phyloP scores from a whole-genome alignment of 2,113 vertebrate species.

The Sinocyclocheilus rhinocerous region DNA sequence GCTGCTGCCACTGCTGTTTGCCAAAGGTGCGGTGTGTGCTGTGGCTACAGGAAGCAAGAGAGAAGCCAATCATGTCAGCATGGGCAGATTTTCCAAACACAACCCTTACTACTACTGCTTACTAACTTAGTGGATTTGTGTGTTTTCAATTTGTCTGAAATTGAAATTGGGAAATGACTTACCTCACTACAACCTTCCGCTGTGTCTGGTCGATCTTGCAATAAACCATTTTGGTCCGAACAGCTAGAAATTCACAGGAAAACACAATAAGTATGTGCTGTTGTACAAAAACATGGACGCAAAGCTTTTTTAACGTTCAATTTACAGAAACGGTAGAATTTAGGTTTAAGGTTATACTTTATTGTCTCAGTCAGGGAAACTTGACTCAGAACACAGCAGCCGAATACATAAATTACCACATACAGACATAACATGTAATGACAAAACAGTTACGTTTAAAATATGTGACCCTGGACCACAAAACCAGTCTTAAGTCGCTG shows the following conservation, averaged over 20 bases:
- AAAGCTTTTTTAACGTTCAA: neutral
- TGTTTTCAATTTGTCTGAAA: neutral
- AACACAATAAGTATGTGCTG: neutral
- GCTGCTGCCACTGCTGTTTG: conserved; percentile 98
- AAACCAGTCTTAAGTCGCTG: no score
- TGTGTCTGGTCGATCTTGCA: conserved; percentile 99
- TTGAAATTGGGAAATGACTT: conserved; percentile 60
- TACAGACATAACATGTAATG: neutral
- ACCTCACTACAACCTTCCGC: conserved; percentile 97
- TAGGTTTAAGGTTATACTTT: no score
- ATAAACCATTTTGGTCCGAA: conserved; percentile 98
- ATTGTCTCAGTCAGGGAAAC: neutral
- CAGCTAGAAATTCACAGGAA: conserved; percentile 77
- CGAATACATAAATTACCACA: neutral
- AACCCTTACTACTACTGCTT: neutral
- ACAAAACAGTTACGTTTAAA: no score
- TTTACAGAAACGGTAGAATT: neutral
- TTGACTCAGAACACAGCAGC: no score
- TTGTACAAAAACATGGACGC: neutral
- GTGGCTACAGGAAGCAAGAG: conserved; percentile 79
- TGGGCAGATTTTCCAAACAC: neutral
- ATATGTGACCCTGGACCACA: neutral
- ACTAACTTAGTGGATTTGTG: neutral
- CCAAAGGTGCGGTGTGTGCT: conserved; percentile 98
- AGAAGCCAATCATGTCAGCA: conserved; percentile 18